Percentiles rank a stretch among this genome's conserved stretches.
Conservation (phyloP, 2,113 vertebrate genomes). For the Ceyx melanurus region DNA sequence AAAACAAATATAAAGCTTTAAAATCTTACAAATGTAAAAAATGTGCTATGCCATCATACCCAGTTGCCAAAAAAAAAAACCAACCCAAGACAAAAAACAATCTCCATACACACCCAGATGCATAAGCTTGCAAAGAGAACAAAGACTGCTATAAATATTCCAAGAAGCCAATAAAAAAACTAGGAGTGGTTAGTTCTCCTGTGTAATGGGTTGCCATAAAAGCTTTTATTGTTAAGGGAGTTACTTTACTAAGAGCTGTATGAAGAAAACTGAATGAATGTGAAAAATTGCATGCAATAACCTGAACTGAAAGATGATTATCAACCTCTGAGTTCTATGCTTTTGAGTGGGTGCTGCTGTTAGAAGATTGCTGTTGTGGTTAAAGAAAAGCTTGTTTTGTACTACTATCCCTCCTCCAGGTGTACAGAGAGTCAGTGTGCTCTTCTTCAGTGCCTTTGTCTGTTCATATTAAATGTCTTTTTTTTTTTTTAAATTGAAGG, state of each 20-base stretch:
- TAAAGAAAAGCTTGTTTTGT: constrained; percentile 82
- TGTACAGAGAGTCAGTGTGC: constrained; percentile 74
- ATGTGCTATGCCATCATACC: background rate
- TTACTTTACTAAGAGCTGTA: constrained; percentile 80
- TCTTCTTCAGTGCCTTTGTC: constrained; percentile 64
- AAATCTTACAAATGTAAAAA: constrained; percentile 46
- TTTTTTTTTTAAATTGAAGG: constrained; percentile 69
- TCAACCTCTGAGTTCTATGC: constrained; percentile 77
- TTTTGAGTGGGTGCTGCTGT: constrained; percentile 78
- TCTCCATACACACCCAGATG: constrained; percentile 61
- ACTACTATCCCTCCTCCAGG: constrained; percentile 70
- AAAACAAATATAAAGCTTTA: constrained; percentile 27
- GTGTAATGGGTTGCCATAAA: constrained; percentile 80
- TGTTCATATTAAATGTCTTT: constrained; percentile 71
- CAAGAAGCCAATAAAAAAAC: constrained; percentile 79
- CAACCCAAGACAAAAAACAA: background rate
- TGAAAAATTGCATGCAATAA: constrained; percentile 84
- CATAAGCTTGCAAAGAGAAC: constrained; percentile 74
- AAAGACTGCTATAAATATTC: constrained; percentile 83
- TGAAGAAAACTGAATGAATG: constrained; percentile 82
- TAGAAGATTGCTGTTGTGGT: constrained; percentile 78
- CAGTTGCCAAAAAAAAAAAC: background rate
- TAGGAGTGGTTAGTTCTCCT: constrained; percentile 78
- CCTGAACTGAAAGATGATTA: constrained; percentile 82
- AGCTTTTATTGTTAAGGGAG: constrained; percentile 84